Base-by-base conservation (phyloP, 2,113 vertebrate genomes). In the Perca schrenkii region DNA sequence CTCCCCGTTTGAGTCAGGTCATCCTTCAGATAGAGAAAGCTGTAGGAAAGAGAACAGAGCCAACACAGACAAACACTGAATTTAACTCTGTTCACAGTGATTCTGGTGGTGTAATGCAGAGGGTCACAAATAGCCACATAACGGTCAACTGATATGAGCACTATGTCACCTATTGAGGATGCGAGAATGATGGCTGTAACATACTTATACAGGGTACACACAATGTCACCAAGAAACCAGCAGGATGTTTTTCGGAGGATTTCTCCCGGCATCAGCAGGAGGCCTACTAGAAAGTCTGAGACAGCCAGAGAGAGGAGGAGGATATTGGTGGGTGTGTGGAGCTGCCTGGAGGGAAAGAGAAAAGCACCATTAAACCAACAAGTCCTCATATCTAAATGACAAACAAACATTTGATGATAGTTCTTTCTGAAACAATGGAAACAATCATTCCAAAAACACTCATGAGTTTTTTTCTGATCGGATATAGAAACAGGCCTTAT, bases 211-310 rank as follows among this genome's bases (percentile, higher is more conserved):
- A 89, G 0, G 0, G 49, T n/a, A 34, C 94, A 94, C 31, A 79
- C 4, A 3, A 83, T 0, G 11, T 86, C 68, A 28, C 91, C 87
- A 10, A 91, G 52, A 49, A 88, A 88, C 93, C 93, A 94, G 67
- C 92, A 93, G 40, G 19, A 3, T 7, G n/a, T 62, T 13, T 28
- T 67, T 3, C 28, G 3, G 10, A 57, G 2, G 15, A 87, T 64
- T 22, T 84, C 96, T 6, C 85, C 95, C 2, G 96, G 97, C 95
- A 97, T 95, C 70, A 97, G 31, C 34, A 97, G 31, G 16, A 92
- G 46, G 46, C 93, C 93, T 5, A 91, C 70, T 0, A 92, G 50
- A 6, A 93, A 77, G 64, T 94, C 93, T 8, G 92, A 91, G 43
- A 90, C 74, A 8, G 92, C 91, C 88, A 94, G 86, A 36, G 92